A percentile compares a stretch with the other conserved stretches of the same genome.
phyloP scores from a whole-genome alignment of 2,797 vertebrate species.

The Chaetophractus vellerosus region DNA sequence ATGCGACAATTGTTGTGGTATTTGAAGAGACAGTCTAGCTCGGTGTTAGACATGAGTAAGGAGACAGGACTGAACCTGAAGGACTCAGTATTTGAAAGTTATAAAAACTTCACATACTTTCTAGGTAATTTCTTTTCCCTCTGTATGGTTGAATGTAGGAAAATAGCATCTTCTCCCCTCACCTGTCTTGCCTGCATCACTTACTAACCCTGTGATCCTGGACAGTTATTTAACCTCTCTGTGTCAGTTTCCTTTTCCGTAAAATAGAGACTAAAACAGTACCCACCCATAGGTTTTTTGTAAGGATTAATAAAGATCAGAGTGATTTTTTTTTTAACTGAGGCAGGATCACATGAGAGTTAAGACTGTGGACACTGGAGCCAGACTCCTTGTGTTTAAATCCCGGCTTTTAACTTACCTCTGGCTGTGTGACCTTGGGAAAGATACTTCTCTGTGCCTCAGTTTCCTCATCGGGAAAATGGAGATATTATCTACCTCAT shows the following conservation, averaged over 20 bases:
- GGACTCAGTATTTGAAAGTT: background rate
- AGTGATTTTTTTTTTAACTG: background rate
- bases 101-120: background rate
- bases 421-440: background rate
- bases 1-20: fast-evolving
- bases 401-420: background rate
- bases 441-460: background rate
- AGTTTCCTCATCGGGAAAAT: background rate
- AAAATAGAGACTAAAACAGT: background rate
- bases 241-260: background rate
- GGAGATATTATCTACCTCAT: background rate
- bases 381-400: background rate
- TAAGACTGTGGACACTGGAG: background rate
- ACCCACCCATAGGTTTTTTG: background rate
- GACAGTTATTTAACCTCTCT: background rate
- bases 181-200: background rate
- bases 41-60: background rate
- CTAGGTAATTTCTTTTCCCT: background rate
- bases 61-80: background rate
- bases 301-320: background rate
- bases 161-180: background rate
- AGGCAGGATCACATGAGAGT: background rate
- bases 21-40: background rate
- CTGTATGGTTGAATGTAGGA: background rate
- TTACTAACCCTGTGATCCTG: background rate